A percentile compares a stretch with the other conserved stretches of the same genome.
phyloP scores from a whole-genome alignment of 2,797 vertebrate species.

The Euphonia xanthogaster region DNA sequence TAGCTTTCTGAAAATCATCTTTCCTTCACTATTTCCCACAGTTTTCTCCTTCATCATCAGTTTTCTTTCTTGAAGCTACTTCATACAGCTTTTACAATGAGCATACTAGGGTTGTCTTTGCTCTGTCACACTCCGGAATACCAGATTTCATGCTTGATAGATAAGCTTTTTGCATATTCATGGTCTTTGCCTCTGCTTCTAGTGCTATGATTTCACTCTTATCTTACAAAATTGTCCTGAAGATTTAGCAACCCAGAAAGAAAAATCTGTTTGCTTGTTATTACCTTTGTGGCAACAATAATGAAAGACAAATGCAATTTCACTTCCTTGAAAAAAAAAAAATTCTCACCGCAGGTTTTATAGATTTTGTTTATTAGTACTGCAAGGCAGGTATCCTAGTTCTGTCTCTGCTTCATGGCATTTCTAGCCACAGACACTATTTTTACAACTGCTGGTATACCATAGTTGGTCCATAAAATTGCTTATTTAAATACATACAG shows the following conservation, averaged over 20 bases:
- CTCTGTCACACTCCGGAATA: slow-evolving; percentile 39
- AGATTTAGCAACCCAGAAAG: not conserved
- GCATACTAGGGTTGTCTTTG: slow-evolving; percentile 43
- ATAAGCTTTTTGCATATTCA: slow-evolving; percentile 64
- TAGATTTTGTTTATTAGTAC: not conserved
- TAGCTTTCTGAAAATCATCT: not conserved
- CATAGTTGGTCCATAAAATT: not conserved
- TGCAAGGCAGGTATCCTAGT: not conserved
- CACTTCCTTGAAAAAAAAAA: not conserved
- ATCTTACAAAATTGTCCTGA: not conserved
- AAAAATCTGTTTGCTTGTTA: not conserved
- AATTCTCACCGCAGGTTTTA: not conserved
- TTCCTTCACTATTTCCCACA: not conserved
- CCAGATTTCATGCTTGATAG: slow-evolving; percentile 50
- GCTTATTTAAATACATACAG: not conserved
- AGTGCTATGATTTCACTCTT: not conserved
- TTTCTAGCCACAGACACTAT: not conserved
- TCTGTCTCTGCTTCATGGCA: not conserved
- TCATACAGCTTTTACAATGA: slow-evolving; percentile 61
- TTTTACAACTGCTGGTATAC: not conserved
- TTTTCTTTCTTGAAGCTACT: slow-evolving; percentile 58
- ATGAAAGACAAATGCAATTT: not conserved
- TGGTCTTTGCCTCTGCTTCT: slow-evolving; percentile 14
- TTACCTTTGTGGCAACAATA: not conserved
- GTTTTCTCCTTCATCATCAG: slow-evolving; percentile 12